These are phyloP conservation scores for Scolopax bukidnonensis DNA, from an alignment of 2,797 vertebrate species.

Conservation along the genomic window DNA sequence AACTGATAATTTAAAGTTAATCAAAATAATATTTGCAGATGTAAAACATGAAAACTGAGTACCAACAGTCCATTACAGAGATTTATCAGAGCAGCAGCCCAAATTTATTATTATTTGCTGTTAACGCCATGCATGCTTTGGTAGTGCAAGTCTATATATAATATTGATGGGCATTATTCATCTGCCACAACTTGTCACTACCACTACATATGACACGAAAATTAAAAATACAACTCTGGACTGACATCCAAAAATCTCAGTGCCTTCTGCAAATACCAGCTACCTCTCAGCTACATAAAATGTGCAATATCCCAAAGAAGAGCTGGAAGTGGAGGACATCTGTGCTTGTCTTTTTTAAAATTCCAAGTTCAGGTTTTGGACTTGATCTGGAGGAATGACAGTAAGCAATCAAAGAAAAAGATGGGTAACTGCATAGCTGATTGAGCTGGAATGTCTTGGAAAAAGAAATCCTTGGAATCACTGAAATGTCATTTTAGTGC, in stretches of 20 bases:
- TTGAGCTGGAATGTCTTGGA: constrained; percentile 64
- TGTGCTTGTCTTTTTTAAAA: neutral
- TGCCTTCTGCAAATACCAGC: neutral
- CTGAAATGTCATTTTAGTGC: constrained; percentile 56
- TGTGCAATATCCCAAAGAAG: neutral
- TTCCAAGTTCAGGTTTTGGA: constrained; percentile 13
- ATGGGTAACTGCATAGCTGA: constrained; percentile 55
- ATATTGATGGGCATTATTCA: neutral
- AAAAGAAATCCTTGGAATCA: constrained; percentile 60
- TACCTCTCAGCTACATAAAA: neutral
- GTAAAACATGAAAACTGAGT: neutral
- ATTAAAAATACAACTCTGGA: neutral
- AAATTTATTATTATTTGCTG: neutral
- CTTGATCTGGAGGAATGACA: constrained; percentile 51
- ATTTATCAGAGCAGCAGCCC: neutral
- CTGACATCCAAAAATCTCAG: neutral
- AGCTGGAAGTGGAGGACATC: neutral
- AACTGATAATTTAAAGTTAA: neutral
- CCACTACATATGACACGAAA: neutral
- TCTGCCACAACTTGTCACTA: neutral
- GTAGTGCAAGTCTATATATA: neutral
- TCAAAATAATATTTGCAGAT: neutral
- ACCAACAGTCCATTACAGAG: neutral
- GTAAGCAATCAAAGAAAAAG: constrained; percentile 48
- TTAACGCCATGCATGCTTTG: neutral